Evolutionary conservation across 2,888 invertebrate species (phyloP).

Genomic region (Drosophila borealis): DNA sequence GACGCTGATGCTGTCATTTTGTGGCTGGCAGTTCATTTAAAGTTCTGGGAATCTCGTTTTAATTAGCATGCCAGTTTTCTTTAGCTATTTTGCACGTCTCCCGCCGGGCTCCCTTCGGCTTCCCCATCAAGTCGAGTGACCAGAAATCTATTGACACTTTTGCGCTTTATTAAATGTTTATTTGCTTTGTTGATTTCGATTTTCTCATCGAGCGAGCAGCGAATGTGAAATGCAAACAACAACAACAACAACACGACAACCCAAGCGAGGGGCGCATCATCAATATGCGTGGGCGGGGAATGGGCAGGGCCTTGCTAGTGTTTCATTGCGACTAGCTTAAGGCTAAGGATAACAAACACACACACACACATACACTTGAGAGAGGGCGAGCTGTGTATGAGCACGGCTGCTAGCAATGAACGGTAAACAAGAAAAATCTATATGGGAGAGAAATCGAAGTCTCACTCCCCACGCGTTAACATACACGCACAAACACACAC

Average conservation of each 20-base stretch:
- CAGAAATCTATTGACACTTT: conserved; percentile 76
- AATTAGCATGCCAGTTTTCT: conserved; percentile 64
- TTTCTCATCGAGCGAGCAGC: conserved; percentile 69
- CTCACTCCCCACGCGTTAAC: background rate
- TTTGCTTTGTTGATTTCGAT: conserved; percentile 79
- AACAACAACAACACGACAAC: conserved; percentile 19
- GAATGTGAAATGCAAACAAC: conserved; percentile 78
- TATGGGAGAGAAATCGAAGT: conserved; percentile 27
- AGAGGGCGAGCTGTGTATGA: conserved; percentile 39
- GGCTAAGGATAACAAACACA: conserved; percentile 32
- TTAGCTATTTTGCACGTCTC: conserved; percentile 3
- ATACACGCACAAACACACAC: background rate
- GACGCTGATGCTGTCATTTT: conserved; percentile 55
- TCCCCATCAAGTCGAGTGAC: conserved; percentile 23
- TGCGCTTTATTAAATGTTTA: conserved; percentile 75
- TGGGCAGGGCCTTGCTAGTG: conserved; percentile 1
- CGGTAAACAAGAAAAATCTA: conserved; percentile 47
- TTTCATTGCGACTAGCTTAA: conserved; percentile 39
- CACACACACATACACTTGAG: conserved; percentile 17
- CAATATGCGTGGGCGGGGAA: conserved; percentile 8
- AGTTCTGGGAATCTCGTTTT: conserved; percentile 64
- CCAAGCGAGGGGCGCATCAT: conserved; percentile 21
- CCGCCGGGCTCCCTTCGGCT: background rate
- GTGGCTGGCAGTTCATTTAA: conserved; percentile 73
- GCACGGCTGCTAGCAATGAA: conserved; percentile 58